These are phyloP conservation scores for Hylyphantes graminicola DNA, from an alignment of 1,140 invertebrate species.

Conservation along the genomic window DNA sequence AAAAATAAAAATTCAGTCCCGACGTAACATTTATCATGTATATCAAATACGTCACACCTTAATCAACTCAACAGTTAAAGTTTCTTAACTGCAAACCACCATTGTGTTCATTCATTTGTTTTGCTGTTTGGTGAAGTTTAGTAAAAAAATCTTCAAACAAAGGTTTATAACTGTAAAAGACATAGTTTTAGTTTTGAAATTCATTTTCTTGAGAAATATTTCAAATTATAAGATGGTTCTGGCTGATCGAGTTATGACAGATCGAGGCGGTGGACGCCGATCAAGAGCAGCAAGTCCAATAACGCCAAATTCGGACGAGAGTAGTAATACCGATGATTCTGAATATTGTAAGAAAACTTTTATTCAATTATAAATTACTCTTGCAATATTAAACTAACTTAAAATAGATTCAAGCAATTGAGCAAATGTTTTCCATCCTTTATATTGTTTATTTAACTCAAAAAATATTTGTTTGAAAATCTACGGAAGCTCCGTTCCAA, in stretches of 20 bases:
- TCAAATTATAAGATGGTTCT: slow-evolving; percentile 77
- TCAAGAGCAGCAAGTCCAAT: slow-evolving; percentile 87
- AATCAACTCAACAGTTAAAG: too few relatives aligned
- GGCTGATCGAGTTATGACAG: slow-evolving; percentile 84
- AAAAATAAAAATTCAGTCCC: too few relatives aligned
- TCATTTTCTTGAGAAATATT: too few relatives aligned
- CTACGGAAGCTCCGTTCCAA: slow-evolving; percentile 11
- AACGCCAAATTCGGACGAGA: slow-evolving; percentile 77
- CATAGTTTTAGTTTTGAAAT: too few relatives aligned
- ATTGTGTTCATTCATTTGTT: too few relatives aligned
- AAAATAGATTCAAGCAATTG: background rate
- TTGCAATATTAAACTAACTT: background rate
- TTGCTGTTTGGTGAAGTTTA: too few relatives aligned
- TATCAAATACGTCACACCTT: too few relatives aligned
- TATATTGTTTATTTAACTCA: background rate
- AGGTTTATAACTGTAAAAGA: too few relatives aligned
- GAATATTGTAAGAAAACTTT: slow-evolving; percentile 64
- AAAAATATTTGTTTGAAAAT: background rate
- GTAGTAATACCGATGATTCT: slow-evolving; percentile 67
- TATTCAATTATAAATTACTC: background rate
- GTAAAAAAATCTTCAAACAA: too few relatives aligned
- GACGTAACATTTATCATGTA: too few relatives aligned
- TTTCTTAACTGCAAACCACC: too few relatives aligned
- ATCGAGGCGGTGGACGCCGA: slow-evolving; percentile 83
- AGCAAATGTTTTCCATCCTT: background rate